Percentiles rank a stretch among this genome's conserved stretches.
Conservation (phyloP, 2,797 vertebrate genomes). For the Pelodytes ibericus region DNA sequence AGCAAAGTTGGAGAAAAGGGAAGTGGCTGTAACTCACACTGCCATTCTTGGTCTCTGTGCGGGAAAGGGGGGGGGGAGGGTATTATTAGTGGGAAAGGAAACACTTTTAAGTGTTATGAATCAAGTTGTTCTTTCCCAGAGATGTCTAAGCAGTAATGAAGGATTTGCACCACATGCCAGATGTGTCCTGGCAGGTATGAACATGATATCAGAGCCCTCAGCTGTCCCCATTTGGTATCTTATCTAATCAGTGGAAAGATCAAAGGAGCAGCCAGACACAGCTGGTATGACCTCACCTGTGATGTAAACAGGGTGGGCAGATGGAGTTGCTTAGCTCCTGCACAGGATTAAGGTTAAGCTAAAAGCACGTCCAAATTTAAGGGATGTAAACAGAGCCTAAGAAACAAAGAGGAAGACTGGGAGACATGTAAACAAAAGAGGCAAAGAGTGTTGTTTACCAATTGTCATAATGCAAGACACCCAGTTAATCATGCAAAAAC, state of each 20-base stretch:
- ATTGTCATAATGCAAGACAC: neutral
- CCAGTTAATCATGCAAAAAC: neutral
- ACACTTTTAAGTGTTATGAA: neutral
- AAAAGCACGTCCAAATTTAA: conserved; percentile 22
- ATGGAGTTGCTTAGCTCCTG: neutral
- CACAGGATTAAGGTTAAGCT: neutral
- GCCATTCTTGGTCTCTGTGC: too few relatives aligned
- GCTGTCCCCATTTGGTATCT: conserved; percentile 44
- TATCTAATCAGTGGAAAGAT: conserved; percentile 48
- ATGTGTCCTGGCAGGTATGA: conserved; percentile 32
- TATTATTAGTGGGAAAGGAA: neutral
- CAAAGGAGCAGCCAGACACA: conserved; percentile 49
- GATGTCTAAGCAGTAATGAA: neutral
- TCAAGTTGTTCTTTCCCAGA: neutral
- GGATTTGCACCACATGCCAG: conserved; percentile 29
- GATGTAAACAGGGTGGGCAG: conserved; percentile 37
- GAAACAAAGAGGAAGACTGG: neutral
- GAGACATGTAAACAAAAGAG: conserved; percentile 23
- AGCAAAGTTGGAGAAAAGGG: too few relatives aligned
- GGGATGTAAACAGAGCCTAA: conserved; percentile 8
- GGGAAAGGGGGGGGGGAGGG: too few relatives aligned
- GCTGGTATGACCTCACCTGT: conserved; percentile 46
- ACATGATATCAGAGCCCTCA: conserved; percentile 36
- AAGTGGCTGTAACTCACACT: too few relatives aligned
- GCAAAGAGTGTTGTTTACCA: neutral